Percentiles rank a stretch among this genome's conserved stretches.
Conservation (phyloP, 1,140 invertebrate species). For the Anadara kagoshimensis region DNA sequence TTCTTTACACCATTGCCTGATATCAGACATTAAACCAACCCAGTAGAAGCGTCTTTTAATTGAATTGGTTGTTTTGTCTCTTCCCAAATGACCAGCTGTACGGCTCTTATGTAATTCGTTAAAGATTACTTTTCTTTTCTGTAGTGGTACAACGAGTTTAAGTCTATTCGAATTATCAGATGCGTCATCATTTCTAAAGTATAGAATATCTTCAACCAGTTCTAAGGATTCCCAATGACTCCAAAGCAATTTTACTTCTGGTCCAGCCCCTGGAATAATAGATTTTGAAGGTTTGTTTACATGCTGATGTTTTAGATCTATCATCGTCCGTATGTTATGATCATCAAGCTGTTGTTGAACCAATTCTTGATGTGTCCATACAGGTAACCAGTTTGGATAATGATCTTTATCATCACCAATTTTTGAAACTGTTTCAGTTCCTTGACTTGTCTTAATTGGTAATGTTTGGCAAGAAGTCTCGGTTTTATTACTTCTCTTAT, state of each 20-base stretch:
- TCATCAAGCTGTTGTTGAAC: neutral
- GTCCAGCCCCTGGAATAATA: neutral
- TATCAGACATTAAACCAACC: too few relatives aligned
- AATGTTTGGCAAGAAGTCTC: neutral
- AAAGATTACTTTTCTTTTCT: slow-evolving; percentile 21
- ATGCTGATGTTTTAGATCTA: neutral
- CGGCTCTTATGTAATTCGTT: slow-evolving; percentile 13
- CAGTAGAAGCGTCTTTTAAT: slow-evolving; percentile 34
- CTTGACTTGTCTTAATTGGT: neutral
- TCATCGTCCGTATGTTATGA: neutral
- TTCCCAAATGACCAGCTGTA: slow-evolving; percentile 32
- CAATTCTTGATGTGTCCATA: neutral
- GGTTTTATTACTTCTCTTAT: too few relatives aligned
- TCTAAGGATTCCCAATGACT: slow-evolving; percentile 5
- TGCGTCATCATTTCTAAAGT: neutral
- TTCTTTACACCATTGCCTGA: slow-evolving; percentile 11
- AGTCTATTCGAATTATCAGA: neutral
- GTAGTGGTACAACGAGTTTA: slow-evolving; percentile 10
- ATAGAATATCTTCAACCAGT: slow-evolving; percentile 1
- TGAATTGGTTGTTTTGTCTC: slow-evolving; percentile 23
- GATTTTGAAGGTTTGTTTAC: slow-evolving; percentile 1
- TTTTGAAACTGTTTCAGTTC: too few relatives aligned
- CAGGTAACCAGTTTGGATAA: slow-evolving; percentile 5
- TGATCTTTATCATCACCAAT: neutral
- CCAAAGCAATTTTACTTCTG: slow-evolving; percentile 3